A percentile compares a stretch with the other conserved stretches of the same genome.
Conservation (phyloP, 2,797 vertebrate genomes). For the Telmatherina bonti region DNA sequence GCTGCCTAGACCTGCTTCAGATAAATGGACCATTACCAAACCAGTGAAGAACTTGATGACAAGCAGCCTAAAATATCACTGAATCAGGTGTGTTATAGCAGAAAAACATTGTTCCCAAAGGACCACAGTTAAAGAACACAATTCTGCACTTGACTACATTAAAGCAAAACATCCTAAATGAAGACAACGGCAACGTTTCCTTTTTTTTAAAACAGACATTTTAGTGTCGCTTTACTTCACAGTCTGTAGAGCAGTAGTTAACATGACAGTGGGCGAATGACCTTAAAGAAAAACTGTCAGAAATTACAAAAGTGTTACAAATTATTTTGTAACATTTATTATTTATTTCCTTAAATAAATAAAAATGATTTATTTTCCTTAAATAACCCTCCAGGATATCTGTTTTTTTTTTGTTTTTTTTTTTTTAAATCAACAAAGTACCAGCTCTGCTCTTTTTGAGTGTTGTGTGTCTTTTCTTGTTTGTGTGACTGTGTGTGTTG, state of each 20-base stretch:
- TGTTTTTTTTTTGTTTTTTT: background rate
- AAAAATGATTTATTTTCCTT: no score
- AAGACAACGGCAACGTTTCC: background rate
- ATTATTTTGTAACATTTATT: background rate
- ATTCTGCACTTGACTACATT: background rate
- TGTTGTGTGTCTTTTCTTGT: constrained; percentile 43
- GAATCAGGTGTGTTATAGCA: no score
- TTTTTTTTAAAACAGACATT: background rate
- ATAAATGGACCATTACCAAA: no score
- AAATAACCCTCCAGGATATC: constrained; percentile 4
- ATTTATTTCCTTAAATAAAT: constrained; percentile 25
- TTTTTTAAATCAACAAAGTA: constrained; percentile 16
- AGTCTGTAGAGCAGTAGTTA: background rate
- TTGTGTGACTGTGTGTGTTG: constrained; percentile 61
- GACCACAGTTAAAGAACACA: background rate
- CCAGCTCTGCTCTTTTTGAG: constrained; percentile 56
- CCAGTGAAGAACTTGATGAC: background rate
- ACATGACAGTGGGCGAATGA: background rate
- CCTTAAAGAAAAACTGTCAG: background rate
- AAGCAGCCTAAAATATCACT: background rate
- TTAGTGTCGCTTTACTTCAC: background rate
- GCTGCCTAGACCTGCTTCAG: no score
- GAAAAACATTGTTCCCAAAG: background rate
- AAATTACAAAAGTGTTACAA: background rate
- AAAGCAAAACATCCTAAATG: background rate